Evolutionary conservation across 2,113 vertebrate genomes (phyloP), one percentile per base, ranked within the genome.

Genomic region (Aptenodytes forsteri): DNA sequence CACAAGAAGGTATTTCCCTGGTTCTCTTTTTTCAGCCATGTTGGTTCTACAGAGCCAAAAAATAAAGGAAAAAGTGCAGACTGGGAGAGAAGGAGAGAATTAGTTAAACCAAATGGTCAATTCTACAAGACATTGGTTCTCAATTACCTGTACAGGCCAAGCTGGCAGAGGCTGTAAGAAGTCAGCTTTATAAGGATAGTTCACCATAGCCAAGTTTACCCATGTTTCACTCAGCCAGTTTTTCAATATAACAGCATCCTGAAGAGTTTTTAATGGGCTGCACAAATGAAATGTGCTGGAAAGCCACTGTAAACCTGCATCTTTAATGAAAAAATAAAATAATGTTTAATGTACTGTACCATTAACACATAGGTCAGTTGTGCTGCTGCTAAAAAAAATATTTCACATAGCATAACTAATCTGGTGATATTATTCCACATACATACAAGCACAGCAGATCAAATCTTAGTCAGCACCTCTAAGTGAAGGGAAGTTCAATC

Each of bases 141-240:
- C 69, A 70, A 4, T 97, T 99, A 99, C 99, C 99, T 99, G 96
- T 94, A 99, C 92, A 46, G 99, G 99, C 99, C 99, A 99, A 38
- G 97, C 98, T 90, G 99, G 99, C 76, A 99, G 98, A 56, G 99
- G 99, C 97, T 99, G 99, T 55, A 99, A 98, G 89, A 99, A 99
- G 94, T 98, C 98, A 14, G 99, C 99, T 86, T 98, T 97, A 12
- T 99, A 99, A 5, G 99, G 99, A 76, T 99, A 99, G 95, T 99
- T 98, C 86, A 99, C 99, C 99, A 99, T 99, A 16, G 99, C 99
- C 98, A 99, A 97, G 49, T 99, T 99, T 55, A 99, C 97, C 99
- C 99, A 99, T 1, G 99, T 99, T 96, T 99, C 99, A 94, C 98
- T 98, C 25, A 99, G 98, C 99, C 99, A 99, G 12, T 58, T 98